A percentile compares a stretch with the other conserved stretches of the same genome.
phyloP scores from a whole-genome alignment of 2,113 vertebrate genomes.

The Pristiophorus japonicus region DNA sequence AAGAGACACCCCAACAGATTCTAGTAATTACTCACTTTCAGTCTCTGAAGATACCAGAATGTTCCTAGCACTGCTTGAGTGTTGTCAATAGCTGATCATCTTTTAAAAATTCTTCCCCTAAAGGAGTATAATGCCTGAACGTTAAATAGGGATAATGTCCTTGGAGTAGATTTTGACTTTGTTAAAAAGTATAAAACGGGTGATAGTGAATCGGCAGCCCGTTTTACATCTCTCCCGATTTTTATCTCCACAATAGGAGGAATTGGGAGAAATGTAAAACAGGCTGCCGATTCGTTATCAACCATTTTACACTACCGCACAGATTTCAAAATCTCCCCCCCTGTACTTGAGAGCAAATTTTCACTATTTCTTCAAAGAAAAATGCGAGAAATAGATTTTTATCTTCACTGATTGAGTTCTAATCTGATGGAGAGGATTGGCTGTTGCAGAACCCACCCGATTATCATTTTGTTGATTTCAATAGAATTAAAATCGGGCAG shows the following conservation, averaged over 20 bases:
- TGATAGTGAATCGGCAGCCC: neutral
- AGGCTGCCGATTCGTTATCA: neutral
- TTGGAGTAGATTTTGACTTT: neutral
- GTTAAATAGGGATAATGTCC: neutral
- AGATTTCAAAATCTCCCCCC: too few species aligned
- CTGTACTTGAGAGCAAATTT: neutral
- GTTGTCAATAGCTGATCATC: neutral
- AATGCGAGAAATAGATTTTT: neutral
- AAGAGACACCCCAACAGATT: neutral
- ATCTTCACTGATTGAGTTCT: neutral
- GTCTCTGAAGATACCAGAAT: neutral
- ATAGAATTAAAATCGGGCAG: neutral
- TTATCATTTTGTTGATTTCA: neutral
- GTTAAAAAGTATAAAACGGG: neutral
- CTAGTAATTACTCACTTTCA: neutral
- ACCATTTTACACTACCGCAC: neutral
- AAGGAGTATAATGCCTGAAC: neutral
- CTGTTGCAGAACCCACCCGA: neutral
- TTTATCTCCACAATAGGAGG: too few species aligned
- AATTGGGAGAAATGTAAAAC: neutral
- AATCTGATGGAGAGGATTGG: neutral
- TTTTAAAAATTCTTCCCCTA: neutral
- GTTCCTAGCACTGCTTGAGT: neutral
- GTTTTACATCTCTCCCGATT: neutral
- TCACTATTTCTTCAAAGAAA: neutral